phyloP scores from a whole-genome alignment of 2,113 vertebrate species.

The Tetrao urogallus region DNA sequence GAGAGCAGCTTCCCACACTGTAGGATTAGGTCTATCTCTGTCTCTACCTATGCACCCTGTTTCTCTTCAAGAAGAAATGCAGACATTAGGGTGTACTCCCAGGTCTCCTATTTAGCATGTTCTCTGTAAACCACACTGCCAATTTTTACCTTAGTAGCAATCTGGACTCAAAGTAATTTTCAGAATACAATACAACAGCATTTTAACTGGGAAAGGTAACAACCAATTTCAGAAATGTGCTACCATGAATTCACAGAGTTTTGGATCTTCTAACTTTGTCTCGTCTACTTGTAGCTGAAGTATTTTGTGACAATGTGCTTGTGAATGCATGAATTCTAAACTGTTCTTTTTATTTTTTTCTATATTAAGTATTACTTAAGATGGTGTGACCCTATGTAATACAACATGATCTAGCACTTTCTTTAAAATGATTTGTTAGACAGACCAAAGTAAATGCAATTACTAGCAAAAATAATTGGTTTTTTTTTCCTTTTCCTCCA shows the following conservation, averaged over 20 bases:
- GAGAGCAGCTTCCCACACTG: not conserved
- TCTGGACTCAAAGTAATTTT: not conserved
- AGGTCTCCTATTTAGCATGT: not conserved
- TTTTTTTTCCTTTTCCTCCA: not conserved
- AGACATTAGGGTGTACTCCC: fast-evolving
- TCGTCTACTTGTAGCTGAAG: not conserved
- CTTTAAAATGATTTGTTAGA: not conserved
- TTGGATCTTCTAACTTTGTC: not conserved
- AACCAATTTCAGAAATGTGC: not conserved
- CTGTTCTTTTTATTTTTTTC: not conserved
- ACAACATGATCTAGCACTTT: not conserved
- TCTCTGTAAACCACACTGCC: not conserved
- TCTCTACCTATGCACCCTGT: fast-evolving
- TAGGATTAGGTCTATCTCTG: not conserved
- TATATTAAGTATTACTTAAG: not conserved
- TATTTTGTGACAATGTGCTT: not conserved
- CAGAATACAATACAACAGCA: not conserved
- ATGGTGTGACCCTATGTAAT: fast-evolving
- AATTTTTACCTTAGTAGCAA: not conserved
- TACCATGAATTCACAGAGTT: not conserved
- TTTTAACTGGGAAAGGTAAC: not conserved
- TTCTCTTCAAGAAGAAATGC: not conserved
- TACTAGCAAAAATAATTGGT: not conserved
- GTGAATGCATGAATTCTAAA: not conserved
- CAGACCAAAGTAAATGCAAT: not conserved